phyloP scores from a whole-genome alignment of 2,888 invertebrate species.

The Perizoma affinitatum region DNA sequence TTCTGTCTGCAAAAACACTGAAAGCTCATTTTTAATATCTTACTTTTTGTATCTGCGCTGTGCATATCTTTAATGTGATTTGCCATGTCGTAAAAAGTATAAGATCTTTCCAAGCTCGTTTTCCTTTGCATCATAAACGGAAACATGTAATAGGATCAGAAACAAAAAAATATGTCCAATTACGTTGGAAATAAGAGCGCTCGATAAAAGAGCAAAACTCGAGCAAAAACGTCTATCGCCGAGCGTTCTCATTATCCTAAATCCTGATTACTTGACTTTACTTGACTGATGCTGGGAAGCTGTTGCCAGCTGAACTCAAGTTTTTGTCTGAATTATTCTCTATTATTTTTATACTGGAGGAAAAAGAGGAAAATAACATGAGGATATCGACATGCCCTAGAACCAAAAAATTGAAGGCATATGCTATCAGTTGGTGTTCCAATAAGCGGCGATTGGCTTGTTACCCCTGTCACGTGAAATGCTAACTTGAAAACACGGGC shows the following conservation, averaged over 20 bases:
- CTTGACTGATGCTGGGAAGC: slow-evolving; percentile 38
- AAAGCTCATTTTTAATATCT: no score
- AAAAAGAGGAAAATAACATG: no score
- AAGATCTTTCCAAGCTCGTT: neutral
- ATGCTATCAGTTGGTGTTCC: no score
- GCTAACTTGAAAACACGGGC: no score
- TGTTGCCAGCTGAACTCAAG: slow-evolving; percentile 16
- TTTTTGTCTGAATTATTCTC: neutral
- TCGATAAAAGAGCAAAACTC: slow-evolving; percentile 43
- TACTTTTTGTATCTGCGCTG: no score
- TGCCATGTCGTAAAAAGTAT: no score
- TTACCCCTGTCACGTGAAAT: no score
- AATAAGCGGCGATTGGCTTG: no score
- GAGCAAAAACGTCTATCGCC: slow-evolving; percentile 41
- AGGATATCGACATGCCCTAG: no score
- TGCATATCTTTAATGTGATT: no score
- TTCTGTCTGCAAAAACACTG: no score
- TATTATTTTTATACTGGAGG: neutral
- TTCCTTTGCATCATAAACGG: slow-evolving; percentile 27
- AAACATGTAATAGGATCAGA: slow-evolving; percentile 25
- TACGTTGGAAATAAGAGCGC: slow-evolving; percentile 37
- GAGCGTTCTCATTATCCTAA: slow-evolving; percentile 50
- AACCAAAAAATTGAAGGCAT: no score
- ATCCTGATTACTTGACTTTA: slow-evolving; percentile 55
- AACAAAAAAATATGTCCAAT: slow-evolving; percentile 51